Base-by-base conservation (phyloP, 92 coral and sea anemone species). In the Isaurus tuberculatus region DNA sequence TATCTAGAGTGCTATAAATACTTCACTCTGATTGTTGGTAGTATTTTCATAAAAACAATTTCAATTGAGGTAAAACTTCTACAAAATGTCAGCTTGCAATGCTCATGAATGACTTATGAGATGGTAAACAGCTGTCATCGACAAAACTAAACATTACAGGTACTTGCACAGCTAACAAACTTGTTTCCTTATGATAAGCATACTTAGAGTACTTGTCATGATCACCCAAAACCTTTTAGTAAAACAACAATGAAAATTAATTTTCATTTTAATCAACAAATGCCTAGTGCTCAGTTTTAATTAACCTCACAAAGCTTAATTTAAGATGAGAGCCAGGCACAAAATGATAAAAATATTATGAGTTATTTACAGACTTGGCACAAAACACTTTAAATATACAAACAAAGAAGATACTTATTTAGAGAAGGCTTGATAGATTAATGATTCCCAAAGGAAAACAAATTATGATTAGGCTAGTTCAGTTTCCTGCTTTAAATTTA, bases 71-170 rank as follows among this genome's bases (percentile, higher is more conserved):
- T 37, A 60, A 58, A 77, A 30, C 26, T 55, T 58, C 46, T 44
- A 77, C 82, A 57, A 77, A 77, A 77, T 77, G 82, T 57, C 70
- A 58, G 82, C 82, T 77, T 77, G 32, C 58, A 70, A 77, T 58
- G 82, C 82, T 77, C 82, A 77, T 77, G 51, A 77, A 77, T 55
- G 69, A 57, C 82, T 77, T 57, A 77, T 77, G 82, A 77, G 82
- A 26, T 26, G n/a, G 29, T 58, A 32, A 60, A 77, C 82, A 77
- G 82, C 82, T 77, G 82, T 34, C 82, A 72, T 72, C 36, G 68
- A 23, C 53, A 77, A 77, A 77, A 36, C 53, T 58, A 58, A 58
- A 58, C 82, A 58, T 28, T 55, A 58, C 82, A 77, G 82, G 82
- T 77, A 77, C 70, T 77, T 34, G 49, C 51, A 77, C 69, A 44